These are phyloP conservation scores for Miltochrista miniata DNA, from an alignment of 2,888 invertebrate genomes.

Conservation along the genomic window DNA sequence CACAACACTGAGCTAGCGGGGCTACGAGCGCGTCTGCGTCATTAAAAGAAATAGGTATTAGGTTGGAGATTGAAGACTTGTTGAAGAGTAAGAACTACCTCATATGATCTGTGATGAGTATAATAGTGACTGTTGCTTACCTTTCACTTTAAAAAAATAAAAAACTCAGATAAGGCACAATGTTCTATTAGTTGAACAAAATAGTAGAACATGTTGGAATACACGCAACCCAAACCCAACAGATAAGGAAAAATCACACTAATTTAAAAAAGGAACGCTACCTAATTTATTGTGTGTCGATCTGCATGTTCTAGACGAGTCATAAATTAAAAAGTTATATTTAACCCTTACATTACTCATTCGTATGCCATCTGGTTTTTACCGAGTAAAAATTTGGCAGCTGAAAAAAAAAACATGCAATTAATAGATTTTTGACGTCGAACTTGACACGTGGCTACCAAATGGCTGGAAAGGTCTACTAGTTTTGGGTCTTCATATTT, in stretches of 20 bases:
- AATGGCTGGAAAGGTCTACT: constrained; percentile 60
- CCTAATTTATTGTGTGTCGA: constrained; percentile 7
- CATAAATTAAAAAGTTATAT: constrained; percentile 43
- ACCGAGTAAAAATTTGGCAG: constrained; percentile 49
- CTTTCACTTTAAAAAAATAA: no score
- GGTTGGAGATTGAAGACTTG: no score
- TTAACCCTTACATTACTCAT: constrained; percentile 63
- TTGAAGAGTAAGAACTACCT: no score
- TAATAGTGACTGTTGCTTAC: no score
- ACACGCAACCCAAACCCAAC: no score
- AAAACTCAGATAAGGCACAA: no score
- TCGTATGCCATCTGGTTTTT: constrained; percentile 37
- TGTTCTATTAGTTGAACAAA: no score
- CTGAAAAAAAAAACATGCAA: constrained; percentile 63
- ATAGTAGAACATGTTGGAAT: no score
- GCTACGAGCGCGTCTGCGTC: no score
- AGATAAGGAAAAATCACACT: neutral
- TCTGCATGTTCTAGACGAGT: constrained; percentile 20
- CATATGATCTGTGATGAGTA: no score
- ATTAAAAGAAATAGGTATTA: no score
- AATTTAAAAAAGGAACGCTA: neutral
- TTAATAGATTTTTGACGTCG: constrained; percentile 62
- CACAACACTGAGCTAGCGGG: no score
- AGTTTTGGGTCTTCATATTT: constrained; percentile 46
- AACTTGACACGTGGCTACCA: constrained; percentile 73